phyloP scores from a whole-genome alignment of 2,113 vertebrate genomes.

The Gallinago undulata region DNA sequence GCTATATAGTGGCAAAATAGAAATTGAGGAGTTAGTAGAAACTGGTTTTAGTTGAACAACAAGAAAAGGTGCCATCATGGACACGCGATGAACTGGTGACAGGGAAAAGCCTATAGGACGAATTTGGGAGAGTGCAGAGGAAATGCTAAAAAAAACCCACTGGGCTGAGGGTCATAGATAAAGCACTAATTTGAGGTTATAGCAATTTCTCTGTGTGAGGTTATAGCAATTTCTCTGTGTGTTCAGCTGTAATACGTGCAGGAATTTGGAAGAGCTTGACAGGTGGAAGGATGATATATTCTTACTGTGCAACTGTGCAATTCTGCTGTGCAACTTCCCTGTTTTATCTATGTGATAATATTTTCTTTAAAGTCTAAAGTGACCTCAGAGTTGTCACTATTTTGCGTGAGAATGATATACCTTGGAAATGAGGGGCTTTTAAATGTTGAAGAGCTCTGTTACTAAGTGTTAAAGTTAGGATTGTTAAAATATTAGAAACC shows the following conservation, averaged over 20 bases:
- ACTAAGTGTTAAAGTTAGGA: not conserved
- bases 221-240: not conserved
- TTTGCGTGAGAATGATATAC: not conserved
- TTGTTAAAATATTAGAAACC: not conserved
- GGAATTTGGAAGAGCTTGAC: not conserved
- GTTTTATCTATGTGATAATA: not conserved
- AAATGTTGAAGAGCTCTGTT: not conserved
- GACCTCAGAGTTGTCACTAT: not conserved
- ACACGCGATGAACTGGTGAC: not conserved
- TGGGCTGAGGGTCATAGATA: not conserved
- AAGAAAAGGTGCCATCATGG: not conserved
- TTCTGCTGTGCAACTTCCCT: not conserved
- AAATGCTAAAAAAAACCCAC: not conserved
- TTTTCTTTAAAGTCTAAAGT: not conserved
- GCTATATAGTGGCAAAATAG: not conserved
- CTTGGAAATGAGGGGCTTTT: not conserved
- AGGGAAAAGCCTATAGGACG: not conserved
- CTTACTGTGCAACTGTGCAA: not conserved
- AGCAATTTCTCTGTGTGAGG: not conserved
- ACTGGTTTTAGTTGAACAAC: not conserved
- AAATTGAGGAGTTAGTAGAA: not conserved
- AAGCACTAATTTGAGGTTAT: not conserved
- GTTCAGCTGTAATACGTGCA: not conserved
- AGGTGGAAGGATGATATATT: not conserved
- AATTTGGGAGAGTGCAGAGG: not conserved